Percentiles rank a stretch among this genome's conserved stretches.
These are phyloP conservation scores for Dipus sagitta DNA, from an alignment of 2,797 vertebrate species.

Conservation along the genomic window DNA sequence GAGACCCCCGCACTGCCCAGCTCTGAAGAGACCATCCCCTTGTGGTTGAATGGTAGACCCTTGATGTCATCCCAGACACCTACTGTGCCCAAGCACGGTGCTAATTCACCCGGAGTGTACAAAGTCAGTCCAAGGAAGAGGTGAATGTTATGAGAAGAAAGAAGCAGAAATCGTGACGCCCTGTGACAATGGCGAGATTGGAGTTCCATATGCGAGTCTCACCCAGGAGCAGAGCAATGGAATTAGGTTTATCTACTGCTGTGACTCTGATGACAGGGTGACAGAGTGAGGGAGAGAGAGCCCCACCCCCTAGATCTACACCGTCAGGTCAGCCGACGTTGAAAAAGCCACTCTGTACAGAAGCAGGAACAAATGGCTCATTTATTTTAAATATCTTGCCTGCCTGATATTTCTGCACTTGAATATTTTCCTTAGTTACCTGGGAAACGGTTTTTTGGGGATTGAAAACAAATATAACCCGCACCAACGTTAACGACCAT, in stretches of 20 bases:
- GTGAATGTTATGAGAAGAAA: background rate
- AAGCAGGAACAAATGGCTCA: conserved; percentile 55
- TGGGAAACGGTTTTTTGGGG: conserved; percentile 56
- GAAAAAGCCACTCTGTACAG: conserved; percentile 33
- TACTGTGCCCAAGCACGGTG: background rate
- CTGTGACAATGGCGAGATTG: background rate
- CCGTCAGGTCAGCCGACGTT: background rate
- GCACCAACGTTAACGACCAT: conserved; percentile 16
- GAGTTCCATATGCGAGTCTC: background rate
- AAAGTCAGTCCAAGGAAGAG: background rate
- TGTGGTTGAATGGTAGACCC: background rate
- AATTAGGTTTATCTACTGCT: background rate
- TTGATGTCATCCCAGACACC: background rate
- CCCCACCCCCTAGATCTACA: background rate
- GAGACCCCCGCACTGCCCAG: background rate
- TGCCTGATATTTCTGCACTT: conserved; percentile 49
- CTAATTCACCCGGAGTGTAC: background rate
- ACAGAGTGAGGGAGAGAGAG: background rate
- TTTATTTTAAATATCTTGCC: conserved; percentile 63
- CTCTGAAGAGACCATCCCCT: background rate
- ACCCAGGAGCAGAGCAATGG: background rate
- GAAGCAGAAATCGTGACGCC: background rate
- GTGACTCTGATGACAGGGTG: background rate
- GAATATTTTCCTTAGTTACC: conserved; percentile 74
- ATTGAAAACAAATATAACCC: conserved; percentile 61